phyloP scores from a whole-genome alignment of 2,888 invertebrate genomes.

The Branchinecta sandiegonensis region DNA sequence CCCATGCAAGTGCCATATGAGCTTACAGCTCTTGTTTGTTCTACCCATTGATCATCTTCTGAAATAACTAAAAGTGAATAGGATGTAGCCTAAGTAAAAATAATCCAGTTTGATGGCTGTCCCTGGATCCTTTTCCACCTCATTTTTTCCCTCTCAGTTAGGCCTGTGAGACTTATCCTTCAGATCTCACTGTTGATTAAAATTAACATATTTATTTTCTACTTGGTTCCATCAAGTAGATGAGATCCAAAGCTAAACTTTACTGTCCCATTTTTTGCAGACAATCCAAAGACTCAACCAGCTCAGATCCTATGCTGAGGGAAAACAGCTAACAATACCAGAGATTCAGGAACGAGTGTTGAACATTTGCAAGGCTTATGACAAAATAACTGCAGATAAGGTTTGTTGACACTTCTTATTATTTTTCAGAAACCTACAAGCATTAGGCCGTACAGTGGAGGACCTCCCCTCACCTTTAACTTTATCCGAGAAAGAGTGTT shows the following conservation, averaged over 20 bases:
- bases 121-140: too few species aligned
- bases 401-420: conserved; percentile 42
- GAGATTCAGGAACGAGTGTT: conserved; percentile 75
- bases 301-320: conserved; percentile 6
- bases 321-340: conserved; percentile 49
- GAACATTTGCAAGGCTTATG: conserved; percentile 90
- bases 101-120: too few species aligned
- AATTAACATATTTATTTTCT: too few species aligned
- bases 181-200: too few species aligned
- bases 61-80: too few species aligned
- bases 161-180: too few species aligned
- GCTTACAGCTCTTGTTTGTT: too few species aligned
- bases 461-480: conserved; percentile 62
- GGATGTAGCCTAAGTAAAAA: too few species aligned
- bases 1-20: too few species aligned
- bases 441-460: conserved; percentile 46
- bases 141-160: too few species aligned
- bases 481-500: conserved; percentile 75
- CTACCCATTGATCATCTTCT: too few species aligned
- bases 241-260: not conserved
- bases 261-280: not conserved
- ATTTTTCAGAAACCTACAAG: conserved; percentile 9
- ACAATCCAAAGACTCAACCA: not conserved
- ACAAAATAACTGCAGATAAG: conserved; percentile 87
- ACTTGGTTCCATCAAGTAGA: too few species aligned